Evolutionary conservation across 35 echinoderm and acorn worm genomes (phyloP).

Genomic region (Acanthaster planci): DNA sequence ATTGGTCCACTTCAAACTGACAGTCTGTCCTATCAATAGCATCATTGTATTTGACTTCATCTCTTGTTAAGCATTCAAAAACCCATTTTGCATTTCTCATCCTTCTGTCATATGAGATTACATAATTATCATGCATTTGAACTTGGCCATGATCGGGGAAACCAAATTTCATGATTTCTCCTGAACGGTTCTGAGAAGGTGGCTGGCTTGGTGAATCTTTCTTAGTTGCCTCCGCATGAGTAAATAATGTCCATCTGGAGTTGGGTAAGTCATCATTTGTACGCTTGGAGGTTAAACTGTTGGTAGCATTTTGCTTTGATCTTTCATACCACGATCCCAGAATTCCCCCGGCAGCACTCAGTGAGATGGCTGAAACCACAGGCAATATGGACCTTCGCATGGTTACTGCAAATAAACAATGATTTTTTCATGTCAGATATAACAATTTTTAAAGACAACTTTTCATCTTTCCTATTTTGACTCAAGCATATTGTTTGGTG

Average conservation of each 20-base stretch:
- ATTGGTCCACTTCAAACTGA: conserved; percentile 22
- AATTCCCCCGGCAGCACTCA: not conserved
- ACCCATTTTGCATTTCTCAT: not conserved
- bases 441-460: too few relatives aligned
- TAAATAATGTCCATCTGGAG: not conserved
- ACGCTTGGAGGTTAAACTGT: not conserved
- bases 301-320: not conserved
- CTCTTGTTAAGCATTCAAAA: conserved; percentile 2
- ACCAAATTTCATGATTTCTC: conserved; percentile 24
- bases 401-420: not conserved
- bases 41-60: not conserved
- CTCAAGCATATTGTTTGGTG: too few relatives aligned
- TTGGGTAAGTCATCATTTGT: not conserved
- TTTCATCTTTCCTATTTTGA: too few relatives aligned
- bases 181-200: not conserved
- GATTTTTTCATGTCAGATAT: too few relatives aligned
- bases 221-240: not conserved
- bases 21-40: not conserved
- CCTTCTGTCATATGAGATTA: not conserved
- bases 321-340: not conserved
- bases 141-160: not conserved
- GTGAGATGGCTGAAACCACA: not conserved
- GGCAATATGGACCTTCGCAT: not conserved
- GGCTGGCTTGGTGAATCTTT: not conserved
- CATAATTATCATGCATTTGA: not conserved